Base-by-base conservation (phyloP, 2,888 invertebrate genomes). In the Andricus quercusramuli region DNA sequence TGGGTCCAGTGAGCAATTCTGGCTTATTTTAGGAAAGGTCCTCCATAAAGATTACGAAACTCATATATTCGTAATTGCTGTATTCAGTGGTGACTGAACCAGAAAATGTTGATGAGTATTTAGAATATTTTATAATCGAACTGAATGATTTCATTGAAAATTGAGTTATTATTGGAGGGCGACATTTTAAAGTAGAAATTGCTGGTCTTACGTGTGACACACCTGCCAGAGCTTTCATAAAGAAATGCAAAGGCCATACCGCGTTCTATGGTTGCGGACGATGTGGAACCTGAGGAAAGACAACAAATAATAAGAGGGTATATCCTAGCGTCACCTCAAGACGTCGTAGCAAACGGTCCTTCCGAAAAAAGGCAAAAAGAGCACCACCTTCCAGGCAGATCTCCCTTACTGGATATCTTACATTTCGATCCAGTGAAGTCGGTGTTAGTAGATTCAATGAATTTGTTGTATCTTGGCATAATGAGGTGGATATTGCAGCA, bases 171-270 rank as follows among this genome's bases (percentile, higher is more conserved):
- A 41, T 41, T 11, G 2, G 9, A 11, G 41, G 41, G 11, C 9
- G 41, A 41, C 41, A 9, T 11, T 11, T 41, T 9, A 1, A 41
- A 41, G 41, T 41, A 11, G 11, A 41, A 41, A 11, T 41, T 11
- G 41, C 9, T 37, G 78, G 77, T 9, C 22, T 83, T 44, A 65
- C 68, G 15, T 78, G 80, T 20, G 83, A 85, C 74, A 78, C 80
- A 20, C 83, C 83, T 37, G 85, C 83, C 17, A 59, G 84, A 56
- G 67, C 82, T 15, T 86, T 78, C 67, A 62, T 86, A 17, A 84
- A 85, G 67, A 78, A 77, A 25, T 79, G 77, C 67, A 84, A 85
- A 74, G 79, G 79, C 15, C 80, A 80, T 20, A 66, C 41, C 5
- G 79, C 79, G 6, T 85, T 83, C 11, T 41, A 41, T 64, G 81